Base-by-base conservation (phyloP, 2,888 invertebrate genomes). In the Nymphalis c-album region DNA sequence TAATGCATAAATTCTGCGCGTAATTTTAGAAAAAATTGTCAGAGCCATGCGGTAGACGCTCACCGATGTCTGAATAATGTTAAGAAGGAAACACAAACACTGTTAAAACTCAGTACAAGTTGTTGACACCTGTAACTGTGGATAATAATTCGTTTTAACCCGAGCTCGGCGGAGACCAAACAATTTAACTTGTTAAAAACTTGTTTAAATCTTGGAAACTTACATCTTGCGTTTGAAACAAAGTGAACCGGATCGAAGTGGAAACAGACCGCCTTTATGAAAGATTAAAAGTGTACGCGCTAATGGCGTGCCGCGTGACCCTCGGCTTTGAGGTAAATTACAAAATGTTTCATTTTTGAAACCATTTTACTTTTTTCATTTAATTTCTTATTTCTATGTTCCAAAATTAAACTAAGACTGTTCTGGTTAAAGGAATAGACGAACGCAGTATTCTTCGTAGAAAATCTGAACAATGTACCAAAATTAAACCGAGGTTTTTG, bases 171-270 rank as follows among this genome's bases (percentile, higher is more conserved):
- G 47, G 62, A 63, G 60, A 71, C 70, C 70, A 65, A 73, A 70
- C 73, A 74, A 74, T 74, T 73, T 71, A 74, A 74, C 71, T 74
- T 74, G 73, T 71, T 70, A 70, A 67, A 67, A 73, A 74, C 70
- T 74, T 72, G 67, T 72, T 72, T 73, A 69, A 73, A 73, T 73
- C 71, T 68, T 59, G 47, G 59, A 55, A 68, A 68, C 64, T 65
- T 68, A 73, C 73, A 70, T 68, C 70, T 70, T 60, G 67, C 18
- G 53, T 63, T 61, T 64, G 48, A 63, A 63, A 55, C 55, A 51
- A 57, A 53, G 46, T 55, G 57, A 53, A 16, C 18, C 13, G 57
- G 18, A 57, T 40, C n/a, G 40, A 40, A 57, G 57, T n/a, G 18
- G 17, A 57, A 57, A 55, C 53, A 55, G 53, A 55, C 31, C 31